These are phyloP conservation scores for Drosophila nigrodunni DNA, from an alignment of 1,140 invertebrate genomes.

Conservation along the genomic window DNA sequence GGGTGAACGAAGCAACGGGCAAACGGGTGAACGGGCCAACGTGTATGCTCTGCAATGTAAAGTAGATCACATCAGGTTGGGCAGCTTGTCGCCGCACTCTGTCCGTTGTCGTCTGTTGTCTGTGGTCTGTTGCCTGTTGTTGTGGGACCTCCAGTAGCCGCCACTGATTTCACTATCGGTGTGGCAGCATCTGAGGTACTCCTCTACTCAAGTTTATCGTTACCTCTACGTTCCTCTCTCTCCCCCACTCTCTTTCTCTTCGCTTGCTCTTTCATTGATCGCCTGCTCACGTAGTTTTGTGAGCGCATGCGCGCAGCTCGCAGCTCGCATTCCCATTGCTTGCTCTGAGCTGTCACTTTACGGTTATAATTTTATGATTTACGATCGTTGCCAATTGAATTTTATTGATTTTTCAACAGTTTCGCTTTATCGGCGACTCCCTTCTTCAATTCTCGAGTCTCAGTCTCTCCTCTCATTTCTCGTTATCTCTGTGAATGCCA, in stretches of 20 bases:
- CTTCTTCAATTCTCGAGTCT: constrained; percentile 18
- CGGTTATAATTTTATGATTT: constrained; percentile 84
- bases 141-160: constrained; percentile 51
- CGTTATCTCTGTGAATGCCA: constrained; percentile 18
- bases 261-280: constrained; percentile 32
- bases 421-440: constrained; percentile 47
- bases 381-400: constrained; percentile 79
- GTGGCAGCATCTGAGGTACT: constrained; percentile 46
- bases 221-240: not conserved
- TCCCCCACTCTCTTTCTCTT: not conserved
- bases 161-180: constrained; percentile 53
- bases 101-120: not conserved
- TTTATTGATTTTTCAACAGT: constrained; percentile 82
- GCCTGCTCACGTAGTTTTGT: constrained; percentile 47
- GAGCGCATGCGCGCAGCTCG: constrained; percentile 36
- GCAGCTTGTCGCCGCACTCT: not conserved
- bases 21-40: constrained; percentile 7
- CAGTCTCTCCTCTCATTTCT: not conserved
- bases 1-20: not conserved
- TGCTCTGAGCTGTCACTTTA: constrained; percentile 83
- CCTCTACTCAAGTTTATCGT: not conserved
- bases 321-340: constrained; percentile 72
- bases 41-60: constrained; percentile 65
- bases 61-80: constrained; percentile 67
- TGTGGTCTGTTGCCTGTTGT: not conserved